phyloP scores from a whole-genome alignment of 2,113 vertebrate species.

The Misgurnus anguillicaudatus region DNA sequence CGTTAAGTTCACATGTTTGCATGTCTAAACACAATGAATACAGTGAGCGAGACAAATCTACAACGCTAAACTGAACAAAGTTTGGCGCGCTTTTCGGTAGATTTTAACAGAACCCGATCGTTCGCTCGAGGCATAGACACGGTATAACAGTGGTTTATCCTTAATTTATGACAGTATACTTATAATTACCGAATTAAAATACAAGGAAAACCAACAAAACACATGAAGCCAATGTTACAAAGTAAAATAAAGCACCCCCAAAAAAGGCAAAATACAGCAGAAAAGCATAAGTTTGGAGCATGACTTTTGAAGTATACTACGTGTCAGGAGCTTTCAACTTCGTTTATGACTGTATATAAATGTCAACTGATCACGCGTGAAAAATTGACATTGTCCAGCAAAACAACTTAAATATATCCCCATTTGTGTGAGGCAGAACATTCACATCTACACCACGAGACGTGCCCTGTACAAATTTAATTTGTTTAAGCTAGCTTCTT shows the following conservation, averaged over 20 bases:
- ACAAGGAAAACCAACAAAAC: background rate
- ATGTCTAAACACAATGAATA: background rate
- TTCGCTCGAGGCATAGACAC: background rate
- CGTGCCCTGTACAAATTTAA: background rate
- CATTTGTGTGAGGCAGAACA: background rate
- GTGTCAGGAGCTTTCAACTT: too few species aligned
- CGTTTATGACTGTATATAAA: too few species aligned
- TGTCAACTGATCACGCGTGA: background rate
- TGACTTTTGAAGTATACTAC: too few species aligned
- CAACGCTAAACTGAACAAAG: too few species aligned
- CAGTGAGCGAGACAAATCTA: background rate
- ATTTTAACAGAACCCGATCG: background rate
- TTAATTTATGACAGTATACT: background rate
- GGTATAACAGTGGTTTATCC: background rate
- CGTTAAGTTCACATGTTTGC: background rate
- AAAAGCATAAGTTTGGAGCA: background rate
- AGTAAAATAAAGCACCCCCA: background rate
- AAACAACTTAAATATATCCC: background rate
- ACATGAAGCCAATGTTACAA: background rate
- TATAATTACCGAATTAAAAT: background rate
- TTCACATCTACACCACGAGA: background rate
- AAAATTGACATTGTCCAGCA: background rate
- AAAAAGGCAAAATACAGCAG: background rate
- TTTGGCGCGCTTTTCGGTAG: background rate
- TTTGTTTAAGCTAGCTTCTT: too few species aligned